Conservation (phyloP, 2,113 vertebrate genomes). For the Gallinago media region DNA sequence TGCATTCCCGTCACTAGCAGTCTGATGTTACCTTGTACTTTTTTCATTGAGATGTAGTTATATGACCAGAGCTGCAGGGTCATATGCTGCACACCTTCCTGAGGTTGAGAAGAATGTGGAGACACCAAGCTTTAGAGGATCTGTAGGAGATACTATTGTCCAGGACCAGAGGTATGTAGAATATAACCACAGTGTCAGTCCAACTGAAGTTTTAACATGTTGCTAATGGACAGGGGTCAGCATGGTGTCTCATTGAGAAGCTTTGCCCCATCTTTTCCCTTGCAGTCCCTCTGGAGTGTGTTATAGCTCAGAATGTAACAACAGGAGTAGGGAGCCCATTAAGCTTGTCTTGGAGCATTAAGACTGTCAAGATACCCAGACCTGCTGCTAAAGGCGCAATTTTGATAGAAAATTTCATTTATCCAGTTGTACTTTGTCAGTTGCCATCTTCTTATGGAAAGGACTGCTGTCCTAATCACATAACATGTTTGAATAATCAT, state of each 20-base stretch:
- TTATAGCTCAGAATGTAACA: neutral
- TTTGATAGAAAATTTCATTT: neutral
- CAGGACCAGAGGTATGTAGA: neutral
- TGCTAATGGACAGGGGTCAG: neutral
- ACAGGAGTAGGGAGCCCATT: neutral
- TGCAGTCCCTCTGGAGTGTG: neutral
- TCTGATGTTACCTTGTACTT: neutral
- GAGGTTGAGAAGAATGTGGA: neutral
- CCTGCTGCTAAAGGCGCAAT: neutral
- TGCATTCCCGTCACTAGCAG: neutral
- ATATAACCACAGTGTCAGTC: neutral
- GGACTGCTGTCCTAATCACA: neutral
- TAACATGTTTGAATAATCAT: neutral
- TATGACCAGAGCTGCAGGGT: neutral
- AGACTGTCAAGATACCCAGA: accelerated
- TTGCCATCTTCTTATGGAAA: neutral
- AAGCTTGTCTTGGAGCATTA: neutral
- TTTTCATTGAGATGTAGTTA: neutral
- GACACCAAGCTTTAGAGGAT: neutral
- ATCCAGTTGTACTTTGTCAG: neutral
- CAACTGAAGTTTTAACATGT: neutral
- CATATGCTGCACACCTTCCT: neutral
- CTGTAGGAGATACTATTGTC: neutral
- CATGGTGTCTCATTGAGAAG: neutral
- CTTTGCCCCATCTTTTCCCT: neutral